A percentile compares a stretch with the other conserved stretches of the same genome.
Evolutionary conservation across 2,113 vertebrate genomes (phyloP).

Genomic region (Dendrocopos noguchii): DNA sequence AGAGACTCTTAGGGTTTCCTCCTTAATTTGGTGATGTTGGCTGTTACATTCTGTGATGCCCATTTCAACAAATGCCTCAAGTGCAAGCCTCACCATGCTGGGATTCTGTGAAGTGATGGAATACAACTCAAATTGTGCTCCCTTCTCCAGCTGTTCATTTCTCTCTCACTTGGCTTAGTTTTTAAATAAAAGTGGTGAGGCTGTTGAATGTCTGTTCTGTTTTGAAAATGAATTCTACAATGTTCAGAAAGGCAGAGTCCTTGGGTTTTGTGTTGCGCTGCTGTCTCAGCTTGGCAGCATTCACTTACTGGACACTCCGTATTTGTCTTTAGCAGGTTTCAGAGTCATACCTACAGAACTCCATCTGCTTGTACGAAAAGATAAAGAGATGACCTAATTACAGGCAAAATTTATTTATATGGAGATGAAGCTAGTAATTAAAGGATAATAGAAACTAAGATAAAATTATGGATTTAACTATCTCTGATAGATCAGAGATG

Average conservation of each 20-base stretch:
- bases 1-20: neutral
- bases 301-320: neutral
- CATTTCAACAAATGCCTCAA: neutral
- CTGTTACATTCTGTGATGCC: neutral
- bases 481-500: neutral
- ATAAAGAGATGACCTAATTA: neutral
- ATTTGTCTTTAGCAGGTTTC: neutral
- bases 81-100: no score
- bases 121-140: no score
- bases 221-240: neutral
- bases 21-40: neutral
- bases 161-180: neutral
- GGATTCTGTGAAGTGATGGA: no score
- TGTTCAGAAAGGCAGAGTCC: neutral
- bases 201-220: neutral
- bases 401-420: neutral
- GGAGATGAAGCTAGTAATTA: neutral
- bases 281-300: neutral
- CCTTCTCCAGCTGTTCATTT: no score
- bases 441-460: neutral
- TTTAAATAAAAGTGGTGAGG: neutral
- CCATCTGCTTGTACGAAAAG: neutral
- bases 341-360: neutral
- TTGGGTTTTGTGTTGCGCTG: neutral
- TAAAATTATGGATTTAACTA: neutral